A percentile compares a stretch with the other conserved stretches of the same genome.
phyloP scores from a whole-genome alignment of 92 coral and sea anemone species.

The Plumapathes pennacea region DNA sequence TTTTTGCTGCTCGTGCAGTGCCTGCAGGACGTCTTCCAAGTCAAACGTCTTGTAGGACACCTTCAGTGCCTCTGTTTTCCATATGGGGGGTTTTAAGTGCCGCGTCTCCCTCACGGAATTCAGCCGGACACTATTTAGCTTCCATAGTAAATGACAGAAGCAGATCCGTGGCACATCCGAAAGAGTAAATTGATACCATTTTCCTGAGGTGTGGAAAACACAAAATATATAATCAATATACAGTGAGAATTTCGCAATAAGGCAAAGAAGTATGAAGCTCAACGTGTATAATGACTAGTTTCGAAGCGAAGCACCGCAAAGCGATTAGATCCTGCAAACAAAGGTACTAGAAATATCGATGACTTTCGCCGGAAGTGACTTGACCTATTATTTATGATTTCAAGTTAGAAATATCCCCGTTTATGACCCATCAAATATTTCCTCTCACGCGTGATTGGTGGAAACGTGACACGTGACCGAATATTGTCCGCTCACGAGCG shows the following conservation, averaged over 20 bases:
- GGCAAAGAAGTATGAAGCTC: too few species aligned
- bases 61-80: slow-evolving; percentile 40
- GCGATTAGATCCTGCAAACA: too few species aligned
- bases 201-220: slow-evolving; percentile 19
- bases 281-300: too few species aligned
- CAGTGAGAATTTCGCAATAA: slow-evolving; percentile 1
- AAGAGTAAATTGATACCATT: slow-evolving; percentile 35
- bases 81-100: slow-evolving; percentile 38
- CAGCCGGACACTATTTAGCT: slow-evolving; percentile 31
- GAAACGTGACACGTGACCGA: too few species aligned
- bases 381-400: too few species aligned
- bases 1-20: slow-evolving; percentile 22
- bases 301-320: too few species aligned
- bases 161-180: slow-evolving; percentile 19
- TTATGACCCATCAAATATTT: too few species aligned
- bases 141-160: slow-evolving; percentile 25
- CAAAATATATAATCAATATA: neutral
- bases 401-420: too few species aligned
- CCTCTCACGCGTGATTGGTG: too few species aligned
- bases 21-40: slow-evolving; percentile 16
- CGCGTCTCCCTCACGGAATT: slow-evolving; percentile 25
- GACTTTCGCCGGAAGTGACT: too few species aligned
- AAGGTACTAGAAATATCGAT: too few species aligned
- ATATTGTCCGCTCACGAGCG: too few species aligned
- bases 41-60: slow-evolving; percentile 18